Evolutionary conservation across 2,888 invertebrate species (phyloP).

Genomic region (Malthinus flaveolus): DNA sequence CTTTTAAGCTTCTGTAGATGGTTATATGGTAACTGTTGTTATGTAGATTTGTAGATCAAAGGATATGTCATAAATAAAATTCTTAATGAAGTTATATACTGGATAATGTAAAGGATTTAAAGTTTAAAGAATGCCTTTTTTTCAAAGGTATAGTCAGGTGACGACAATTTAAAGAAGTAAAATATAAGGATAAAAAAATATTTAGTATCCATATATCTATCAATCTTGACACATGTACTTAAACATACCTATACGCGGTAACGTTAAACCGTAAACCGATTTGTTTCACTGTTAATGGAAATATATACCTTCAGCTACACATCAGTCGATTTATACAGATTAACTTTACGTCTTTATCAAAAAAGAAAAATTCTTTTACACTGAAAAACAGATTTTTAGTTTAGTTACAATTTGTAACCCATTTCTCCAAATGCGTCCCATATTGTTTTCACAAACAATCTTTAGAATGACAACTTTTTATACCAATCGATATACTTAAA

Average conservation of each 20-base stretch:
- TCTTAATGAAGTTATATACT: conserved; percentile 13
- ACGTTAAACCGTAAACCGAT: conserved; percentile 25
- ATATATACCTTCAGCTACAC: neutral
- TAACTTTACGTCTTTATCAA: neutral
- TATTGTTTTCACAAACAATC: too few relatives aligned
- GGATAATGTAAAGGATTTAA: conserved; percentile 6
- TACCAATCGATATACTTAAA: too few relatives aligned
- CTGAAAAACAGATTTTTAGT: neutral
- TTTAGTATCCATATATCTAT: conserved; percentile 25
- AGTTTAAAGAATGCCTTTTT: conserved; percentile 6
- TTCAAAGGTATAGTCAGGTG: conserved; percentile 7
- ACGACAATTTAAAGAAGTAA: neutral
- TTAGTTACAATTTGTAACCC: neutral
- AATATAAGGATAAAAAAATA: conserved; percentile 19
- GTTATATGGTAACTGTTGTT: neutral
- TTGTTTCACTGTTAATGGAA: conserved; percentile 25
- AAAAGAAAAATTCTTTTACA: too few relatives aligned
- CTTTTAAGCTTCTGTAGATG: neutral
- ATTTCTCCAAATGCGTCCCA: too few relatives aligned
- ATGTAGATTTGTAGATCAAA: neutral
- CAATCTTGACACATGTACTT: conserved; percentile 13
- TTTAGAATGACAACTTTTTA: too few relatives aligned
- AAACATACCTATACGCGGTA: conserved; percentile 17
- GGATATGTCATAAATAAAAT: conserved; percentile 6
- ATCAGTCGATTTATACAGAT: neutral